phyloP scores from a whole-genome alignment of 2,113 vertebrate species.

The Equus przewalskii region DNA sequence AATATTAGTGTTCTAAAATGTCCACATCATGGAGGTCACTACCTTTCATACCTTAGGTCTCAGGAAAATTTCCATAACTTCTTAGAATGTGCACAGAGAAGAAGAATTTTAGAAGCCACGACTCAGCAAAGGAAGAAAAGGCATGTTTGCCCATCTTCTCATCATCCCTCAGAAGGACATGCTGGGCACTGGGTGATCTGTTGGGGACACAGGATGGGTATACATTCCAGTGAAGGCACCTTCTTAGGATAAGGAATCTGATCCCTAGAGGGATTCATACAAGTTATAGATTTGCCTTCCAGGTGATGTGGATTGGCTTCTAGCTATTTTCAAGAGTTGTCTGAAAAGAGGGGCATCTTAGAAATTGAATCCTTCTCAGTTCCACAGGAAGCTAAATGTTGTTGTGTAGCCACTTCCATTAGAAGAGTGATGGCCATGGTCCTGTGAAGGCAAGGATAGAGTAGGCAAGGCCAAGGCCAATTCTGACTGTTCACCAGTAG shows the following conservation, averaged over 20 bases:
- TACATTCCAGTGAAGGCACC: neutral
- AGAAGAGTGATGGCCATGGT: neutral
- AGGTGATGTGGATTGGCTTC: neutral
- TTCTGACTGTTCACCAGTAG: neutral
- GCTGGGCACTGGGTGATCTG: neutral
- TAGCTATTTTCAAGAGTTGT: neutral
- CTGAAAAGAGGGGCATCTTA: neutral
- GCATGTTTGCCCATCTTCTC: neutral
- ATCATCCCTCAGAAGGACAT: neutral
- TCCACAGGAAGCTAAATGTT: neutral
- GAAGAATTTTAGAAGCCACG: neutral
- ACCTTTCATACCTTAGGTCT: neutral
- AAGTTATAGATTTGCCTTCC: neutral
- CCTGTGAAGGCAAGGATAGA: neutral
- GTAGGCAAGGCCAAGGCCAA: neutral
- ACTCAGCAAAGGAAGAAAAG: neutral
- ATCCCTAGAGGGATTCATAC: rapidly evolving
- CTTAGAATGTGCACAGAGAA: neutral
- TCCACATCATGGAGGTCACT: neutral
- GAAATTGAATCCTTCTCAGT: neutral
- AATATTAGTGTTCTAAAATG: neutral
- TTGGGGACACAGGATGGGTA: neutral
- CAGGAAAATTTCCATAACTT: neutral
- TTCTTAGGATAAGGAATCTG: neutral
- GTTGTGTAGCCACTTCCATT: neutral